Evolutionary conservation across 2,888 invertebrate genomes (phyloP).

Genomic region (Pandemis cinnamomeana): DNA sequence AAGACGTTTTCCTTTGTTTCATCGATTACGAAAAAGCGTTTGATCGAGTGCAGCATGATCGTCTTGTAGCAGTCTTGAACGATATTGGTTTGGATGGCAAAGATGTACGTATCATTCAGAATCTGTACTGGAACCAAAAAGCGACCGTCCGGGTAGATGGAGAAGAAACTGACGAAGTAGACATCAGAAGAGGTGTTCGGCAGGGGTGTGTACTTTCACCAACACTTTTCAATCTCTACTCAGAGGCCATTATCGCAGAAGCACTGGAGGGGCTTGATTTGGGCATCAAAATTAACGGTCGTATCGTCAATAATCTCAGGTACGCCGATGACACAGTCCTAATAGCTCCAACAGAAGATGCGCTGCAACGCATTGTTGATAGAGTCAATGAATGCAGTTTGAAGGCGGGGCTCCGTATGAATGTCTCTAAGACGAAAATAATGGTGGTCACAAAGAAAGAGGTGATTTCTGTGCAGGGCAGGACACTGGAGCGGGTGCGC

Average conservation of each 20-base stretch:
- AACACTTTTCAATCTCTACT: neutral
- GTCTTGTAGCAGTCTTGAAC: neutral
- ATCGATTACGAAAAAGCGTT: neutral
- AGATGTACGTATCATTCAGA: conserved; percentile 1
- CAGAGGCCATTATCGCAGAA: neutral
- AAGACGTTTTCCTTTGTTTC: neutral
- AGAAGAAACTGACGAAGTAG: neutral
- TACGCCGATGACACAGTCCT: too few species aligned
- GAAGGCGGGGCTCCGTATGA: too few species aligned
- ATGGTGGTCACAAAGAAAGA: too few species aligned
- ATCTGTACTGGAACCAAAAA: conserved; percentile 1
- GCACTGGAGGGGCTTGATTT: too few species aligned
- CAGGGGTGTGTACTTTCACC: neutral
- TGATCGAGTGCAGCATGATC: neutral
- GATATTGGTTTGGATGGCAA: neutral
- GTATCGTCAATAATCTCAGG: too few species aligned
- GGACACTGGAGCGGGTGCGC: too few species aligned
- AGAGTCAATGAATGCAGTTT: too few species aligned
- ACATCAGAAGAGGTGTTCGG: neutral
- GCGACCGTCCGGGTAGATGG: neutral
- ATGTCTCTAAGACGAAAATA: too few species aligned
- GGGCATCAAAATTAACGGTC: too few species aligned
- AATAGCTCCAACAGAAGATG: too few species aligned
- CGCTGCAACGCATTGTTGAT: too few species aligned
- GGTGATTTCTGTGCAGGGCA: too few species aligned